Conservation (phyloP, 2,888 invertebrate species). For the Megalurothrips usitatus region DNA sequence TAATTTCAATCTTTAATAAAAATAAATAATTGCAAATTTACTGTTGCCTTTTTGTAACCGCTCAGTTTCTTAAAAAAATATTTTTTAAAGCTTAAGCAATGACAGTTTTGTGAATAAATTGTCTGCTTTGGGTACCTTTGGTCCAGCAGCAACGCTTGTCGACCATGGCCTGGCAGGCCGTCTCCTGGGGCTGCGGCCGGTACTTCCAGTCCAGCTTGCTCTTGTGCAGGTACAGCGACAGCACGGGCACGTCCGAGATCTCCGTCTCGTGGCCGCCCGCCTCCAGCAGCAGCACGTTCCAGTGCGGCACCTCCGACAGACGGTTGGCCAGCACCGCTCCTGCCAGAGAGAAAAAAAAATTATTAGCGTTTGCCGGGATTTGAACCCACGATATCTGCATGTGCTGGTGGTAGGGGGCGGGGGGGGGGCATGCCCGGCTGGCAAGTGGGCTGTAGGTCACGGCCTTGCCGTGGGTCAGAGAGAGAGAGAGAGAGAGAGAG, state of each 20-base stretch:
- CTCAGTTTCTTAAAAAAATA: neutral
- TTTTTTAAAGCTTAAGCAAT: neutral
- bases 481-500: neutral
- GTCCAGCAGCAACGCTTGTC: constrained; percentile 85
- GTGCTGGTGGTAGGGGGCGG: too few relatives aligned
- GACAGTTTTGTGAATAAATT: constrained; percentile 36
- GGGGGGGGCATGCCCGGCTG: neutral
- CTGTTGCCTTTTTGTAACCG: neutral
- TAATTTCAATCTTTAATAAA: too few relatives aligned
- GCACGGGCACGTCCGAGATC: constrained; percentile 76
- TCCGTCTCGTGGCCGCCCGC: constrained; percentile 86
- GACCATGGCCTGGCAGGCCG: constrained; percentile 82
- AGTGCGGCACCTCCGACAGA: constrained; percentile 68
- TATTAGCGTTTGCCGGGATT: neutral
- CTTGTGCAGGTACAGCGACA: constrained; percentile 84
- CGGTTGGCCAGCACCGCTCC: constrained; percentile 80
- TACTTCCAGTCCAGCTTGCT: constrained; percentile 90
- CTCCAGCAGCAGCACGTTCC: constrained; percentile 75
- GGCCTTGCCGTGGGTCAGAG: neutral
- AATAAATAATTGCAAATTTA: too few relatives aligned
- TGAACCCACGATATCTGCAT: neutral
- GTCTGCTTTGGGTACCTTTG: constrained; percentile 60
- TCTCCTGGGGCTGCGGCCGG: constrained; percentile 75
- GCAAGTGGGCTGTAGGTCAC: neutral
- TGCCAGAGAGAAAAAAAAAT: constrained; percentile 42